Conservation (phyloP, 2,888 invertebrate genomes). For the Cephus pulcher region DNA sequence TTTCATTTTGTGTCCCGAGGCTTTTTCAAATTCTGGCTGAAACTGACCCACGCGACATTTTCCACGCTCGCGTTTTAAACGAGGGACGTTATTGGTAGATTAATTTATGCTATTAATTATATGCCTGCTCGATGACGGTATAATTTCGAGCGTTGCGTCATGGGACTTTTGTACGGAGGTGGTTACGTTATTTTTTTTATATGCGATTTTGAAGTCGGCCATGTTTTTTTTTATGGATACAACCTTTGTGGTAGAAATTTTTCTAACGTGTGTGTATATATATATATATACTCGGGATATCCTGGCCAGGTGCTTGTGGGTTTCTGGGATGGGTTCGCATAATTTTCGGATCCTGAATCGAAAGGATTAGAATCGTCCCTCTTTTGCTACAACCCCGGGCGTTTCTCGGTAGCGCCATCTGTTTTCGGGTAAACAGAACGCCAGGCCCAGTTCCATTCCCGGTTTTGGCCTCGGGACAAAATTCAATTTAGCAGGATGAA, state of each 20-base stretch:
- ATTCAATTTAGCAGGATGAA: constrained; percentile 60
- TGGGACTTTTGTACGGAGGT: not conserved
- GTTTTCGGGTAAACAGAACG: constrained; percentile 59
- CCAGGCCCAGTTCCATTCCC: constrained; percentile 52
- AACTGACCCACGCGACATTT: constrained; percentile 4
- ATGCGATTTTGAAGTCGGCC: not conserved
- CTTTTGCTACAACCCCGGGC: constrained; percentile 49
- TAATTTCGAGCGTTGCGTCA: not conserved
- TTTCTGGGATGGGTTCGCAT: not conserved
- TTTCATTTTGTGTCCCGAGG: constrained; percentile 59
- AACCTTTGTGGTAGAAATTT: not conserved
- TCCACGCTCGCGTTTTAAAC: not conserved
- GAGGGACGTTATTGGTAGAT: not conserved
- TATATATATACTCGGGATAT: not conserved
- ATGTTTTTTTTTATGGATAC: not conserved
- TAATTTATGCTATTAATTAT: not conserved
- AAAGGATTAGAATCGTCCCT: constrained; percentile 55
- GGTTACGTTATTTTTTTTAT: not conserved
- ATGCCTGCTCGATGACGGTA: not conserved
- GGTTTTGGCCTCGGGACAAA: constrained; percentile 55
- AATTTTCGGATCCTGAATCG: constrained; percentile 32
- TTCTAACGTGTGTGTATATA: not conserved
- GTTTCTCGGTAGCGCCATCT: constrained; percentile 57
- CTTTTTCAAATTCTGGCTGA: constrained; percentile 55
- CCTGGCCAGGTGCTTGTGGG: not conserved